Conservation (phyloP, 1,140 invertebrate genomes). For the Mylabris phalerata region DNA sequence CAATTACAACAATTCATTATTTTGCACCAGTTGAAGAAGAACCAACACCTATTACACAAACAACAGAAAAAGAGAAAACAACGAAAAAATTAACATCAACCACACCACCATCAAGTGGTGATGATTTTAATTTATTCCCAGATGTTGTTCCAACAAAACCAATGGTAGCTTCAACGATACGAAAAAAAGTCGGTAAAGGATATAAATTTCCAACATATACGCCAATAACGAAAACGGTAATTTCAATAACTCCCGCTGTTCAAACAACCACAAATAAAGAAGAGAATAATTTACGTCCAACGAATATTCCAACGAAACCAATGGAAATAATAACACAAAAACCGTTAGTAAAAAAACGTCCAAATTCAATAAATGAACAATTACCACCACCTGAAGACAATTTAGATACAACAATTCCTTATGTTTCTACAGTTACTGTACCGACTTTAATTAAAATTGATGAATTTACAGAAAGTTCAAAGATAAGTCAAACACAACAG, state of each 20-base stretch:
- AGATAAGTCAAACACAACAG: not conserved
- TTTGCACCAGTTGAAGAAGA: conserved; percentile 13
- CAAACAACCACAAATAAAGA: conserved; percentile 4
- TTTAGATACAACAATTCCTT: conserved; percentile 27
- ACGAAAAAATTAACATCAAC: not conserved
- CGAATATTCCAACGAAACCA: conserved; percentile 2
- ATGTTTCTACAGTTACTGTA: conserved; percentile 22
- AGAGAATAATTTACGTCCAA: not conserved
- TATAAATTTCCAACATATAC: not conserved
- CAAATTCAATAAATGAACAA: conserved; percentile 37
- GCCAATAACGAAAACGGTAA: conserved; percentile 6
- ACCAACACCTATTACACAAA: not conserved
- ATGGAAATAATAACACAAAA: conserved; percentile 9
- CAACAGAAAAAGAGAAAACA: not conserved
- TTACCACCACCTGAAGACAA: conserved; percentile 30
- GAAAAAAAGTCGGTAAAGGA: not conserved
- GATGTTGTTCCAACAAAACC: not conserved
- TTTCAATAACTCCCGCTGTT: conserved; percentile 16
- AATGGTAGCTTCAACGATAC: not conserved
- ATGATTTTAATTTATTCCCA: conserved; percentile 1
- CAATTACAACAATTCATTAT: conserved; percentile 13
- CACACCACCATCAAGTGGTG: not conserved
- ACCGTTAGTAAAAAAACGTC: conserved; percentile 21
- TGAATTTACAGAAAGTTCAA: conserved; percentile 2
- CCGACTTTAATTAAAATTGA: not conserved